Evolutionary conservation across 1,140 invertebrate species (phyloP), one percentile per base, ranked within the genome.

Genomic region (Aphis craccivora): DNA sequence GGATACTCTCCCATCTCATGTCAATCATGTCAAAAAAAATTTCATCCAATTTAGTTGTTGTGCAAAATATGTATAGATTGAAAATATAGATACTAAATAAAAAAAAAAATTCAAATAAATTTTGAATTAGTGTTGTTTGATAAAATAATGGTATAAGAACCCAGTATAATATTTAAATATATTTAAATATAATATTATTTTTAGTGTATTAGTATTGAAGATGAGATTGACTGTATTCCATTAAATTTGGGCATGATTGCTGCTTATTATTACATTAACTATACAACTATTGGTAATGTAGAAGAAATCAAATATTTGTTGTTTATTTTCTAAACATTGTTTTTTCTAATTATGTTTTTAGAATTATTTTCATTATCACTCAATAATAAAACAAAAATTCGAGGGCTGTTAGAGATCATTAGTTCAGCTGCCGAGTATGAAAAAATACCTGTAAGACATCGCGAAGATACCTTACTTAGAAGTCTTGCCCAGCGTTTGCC

Each of bases 171-270:
- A 37, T 60, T 76, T 40, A 67, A 45, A 91, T 40, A 2, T 60
- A 91, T 18, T 60, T 20, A 60, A 87, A 7, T 87, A 40, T 48
- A 51, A 93, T 30, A 81, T 53, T 86, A 48, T 90, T 95, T 95
- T 60, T 94, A 96, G 95, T 99, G 99, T 95, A 99, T 99, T 93
- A 98, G 98, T 87, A 97, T 99, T 22, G 99, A 99, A 95, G 99
- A 99, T 94, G 99, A 99, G 94, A 99, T 99, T 97, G 99, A 99
- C 95, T 98, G 98, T 0, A 96, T 98, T 88, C 98, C 99, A 0
- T 96, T 99, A 1, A 99, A 99, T 96, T 96, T 99, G 95, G 99
- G 99, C 94, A 99, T 99, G 99, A 99, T 99, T 95, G 99, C 99
- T 4, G 99, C 99, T 0, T 99, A 99, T 95, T 99, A 99, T 95